Conservation (phyloP, 2,888 invertebrate species). For the Heliconius ethilla region DNA sequence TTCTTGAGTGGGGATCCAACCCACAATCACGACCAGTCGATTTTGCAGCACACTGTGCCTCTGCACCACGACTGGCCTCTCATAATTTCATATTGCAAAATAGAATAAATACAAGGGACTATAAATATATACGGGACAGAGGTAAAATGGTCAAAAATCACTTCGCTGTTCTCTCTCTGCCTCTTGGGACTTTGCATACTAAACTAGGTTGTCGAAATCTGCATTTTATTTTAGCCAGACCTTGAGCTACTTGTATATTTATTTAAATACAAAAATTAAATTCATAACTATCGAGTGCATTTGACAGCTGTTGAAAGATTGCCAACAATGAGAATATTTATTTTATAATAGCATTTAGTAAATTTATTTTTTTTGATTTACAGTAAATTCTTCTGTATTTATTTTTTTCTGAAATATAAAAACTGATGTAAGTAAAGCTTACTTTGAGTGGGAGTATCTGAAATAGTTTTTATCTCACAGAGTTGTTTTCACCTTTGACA, state of each 20-base stretch:
- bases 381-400: not conserved
- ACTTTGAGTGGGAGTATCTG: not conserved
- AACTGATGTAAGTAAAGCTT: not conserved
- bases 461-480: conserved; percentile 3
- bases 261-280: conserved; percentile 7
- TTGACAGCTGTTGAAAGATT: not conserved
- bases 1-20: too few species aligned
- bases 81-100: not conserved
- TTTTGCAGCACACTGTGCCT: too few species aligned
- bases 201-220: not conserved
- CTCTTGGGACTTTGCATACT: not conserved
- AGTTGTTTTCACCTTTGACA: conserved; percentile 52
- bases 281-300: not conserved
- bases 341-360: not conserved
- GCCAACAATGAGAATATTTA: not conserved
- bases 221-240: not conserved
- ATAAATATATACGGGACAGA: not conserved
- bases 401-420: not conserved
- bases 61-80: too few species aligned
- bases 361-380: too few species aligned
- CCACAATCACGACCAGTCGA: too few species aligned
- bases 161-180: not conserved
- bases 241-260: conserved; percentile 5
- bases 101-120: not conserved
- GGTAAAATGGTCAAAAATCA: not conserved